phyloP scores from a whole-genome alignment of 2,888 invertebrate species.

The Hololepta plana region DNA sequence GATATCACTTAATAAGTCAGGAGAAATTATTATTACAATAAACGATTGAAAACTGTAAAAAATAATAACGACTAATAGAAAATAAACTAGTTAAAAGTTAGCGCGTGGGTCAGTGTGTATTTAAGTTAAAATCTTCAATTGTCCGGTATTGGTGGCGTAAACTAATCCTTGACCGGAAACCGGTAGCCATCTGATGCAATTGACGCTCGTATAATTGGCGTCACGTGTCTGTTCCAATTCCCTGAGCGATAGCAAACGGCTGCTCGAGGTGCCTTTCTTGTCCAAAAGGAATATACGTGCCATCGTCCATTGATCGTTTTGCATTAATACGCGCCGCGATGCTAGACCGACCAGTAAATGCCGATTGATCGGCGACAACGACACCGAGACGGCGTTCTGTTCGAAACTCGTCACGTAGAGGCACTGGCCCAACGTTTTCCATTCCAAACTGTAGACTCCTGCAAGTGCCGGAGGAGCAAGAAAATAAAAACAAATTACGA shows the following conservation, averaged over 20 bases:
- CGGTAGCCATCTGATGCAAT: conserved; percentile 73
- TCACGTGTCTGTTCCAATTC: conserved; percentile 48
- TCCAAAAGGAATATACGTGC: conserved; percentile 28
- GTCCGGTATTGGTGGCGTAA: conserved; percentile 73
- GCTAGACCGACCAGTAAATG: conserved; percentile 69
- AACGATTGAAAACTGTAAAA: not conserved
- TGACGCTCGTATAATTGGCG: conserved; percentile 51
- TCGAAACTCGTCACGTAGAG: conserved; percentile 60
- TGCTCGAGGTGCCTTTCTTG: conserved; percentile 15
- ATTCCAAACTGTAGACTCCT: conserved; percentile 66
- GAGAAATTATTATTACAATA: not conserved
- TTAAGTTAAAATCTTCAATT: conserved; percentile 47
- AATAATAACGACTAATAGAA: not conserved
- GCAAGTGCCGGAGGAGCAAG: too few relatives aligned
- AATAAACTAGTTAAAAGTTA: conserved; percentile 2
- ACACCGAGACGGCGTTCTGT: conserved; percentile 68
- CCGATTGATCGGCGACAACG: conserved; percentile 63
- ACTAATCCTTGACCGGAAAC: conserved; percentile 68
- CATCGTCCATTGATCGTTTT: conserved; percentile 32
- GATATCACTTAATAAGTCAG: too few relatives aligned
- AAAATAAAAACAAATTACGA: too few relatives aligned
- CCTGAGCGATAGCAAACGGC: conserved; percentile 34
- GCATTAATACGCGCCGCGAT: conserved; percentile 38
- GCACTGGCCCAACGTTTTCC: conserved; percentile 56
- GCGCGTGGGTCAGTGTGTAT: not conserved